Percentiles rank a stretch among this genome's conserved stretches.
These are phyloP conservation scores for Meles meles DNA, from an alignment of 2,113 vertebrate species.

Conservation along the genomic window DNA sequence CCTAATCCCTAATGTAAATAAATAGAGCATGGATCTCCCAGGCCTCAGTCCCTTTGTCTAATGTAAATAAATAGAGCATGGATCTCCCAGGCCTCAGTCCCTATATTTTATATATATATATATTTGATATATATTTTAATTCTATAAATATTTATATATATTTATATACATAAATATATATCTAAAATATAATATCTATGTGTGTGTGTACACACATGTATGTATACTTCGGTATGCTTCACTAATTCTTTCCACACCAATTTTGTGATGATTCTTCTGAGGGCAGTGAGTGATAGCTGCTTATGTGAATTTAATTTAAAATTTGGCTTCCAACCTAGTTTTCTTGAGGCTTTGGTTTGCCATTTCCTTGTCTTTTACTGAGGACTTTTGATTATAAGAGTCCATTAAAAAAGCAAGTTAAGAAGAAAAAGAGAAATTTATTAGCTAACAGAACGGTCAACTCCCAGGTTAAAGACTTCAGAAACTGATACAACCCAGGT, in stretches of 20 bases:
- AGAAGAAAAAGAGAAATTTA: neutral
- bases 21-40: neutral
- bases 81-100: neutral
- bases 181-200: neutral
- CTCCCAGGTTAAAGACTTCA: neutral
- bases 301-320: constrained; percentile 18
- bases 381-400: neutral
- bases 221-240: too few species aligned
- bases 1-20: neutral
- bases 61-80: neutral
- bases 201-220: neutral
- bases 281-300: neutral
- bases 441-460: neutral
- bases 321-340: constrained; percentile 1
- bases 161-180: too few species aligned
- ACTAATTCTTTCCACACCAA: neutral
- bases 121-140: too few species aligned
- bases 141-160: too few species aligned
- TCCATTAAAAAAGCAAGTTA: neutral
- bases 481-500: neutral
- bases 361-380: constrained; percentile 14
- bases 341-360: neutral
- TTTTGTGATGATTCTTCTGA: neutral
- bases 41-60: neutral
- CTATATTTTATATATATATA: neutral